A percentile compares a stretch with the other conserved stretches of the same genome.
These are phyloP conservation scores for Micropterix aruncella DNA, from an alignment of 2,888 invertebrate species.

Conservation along the genomic window DNA sequence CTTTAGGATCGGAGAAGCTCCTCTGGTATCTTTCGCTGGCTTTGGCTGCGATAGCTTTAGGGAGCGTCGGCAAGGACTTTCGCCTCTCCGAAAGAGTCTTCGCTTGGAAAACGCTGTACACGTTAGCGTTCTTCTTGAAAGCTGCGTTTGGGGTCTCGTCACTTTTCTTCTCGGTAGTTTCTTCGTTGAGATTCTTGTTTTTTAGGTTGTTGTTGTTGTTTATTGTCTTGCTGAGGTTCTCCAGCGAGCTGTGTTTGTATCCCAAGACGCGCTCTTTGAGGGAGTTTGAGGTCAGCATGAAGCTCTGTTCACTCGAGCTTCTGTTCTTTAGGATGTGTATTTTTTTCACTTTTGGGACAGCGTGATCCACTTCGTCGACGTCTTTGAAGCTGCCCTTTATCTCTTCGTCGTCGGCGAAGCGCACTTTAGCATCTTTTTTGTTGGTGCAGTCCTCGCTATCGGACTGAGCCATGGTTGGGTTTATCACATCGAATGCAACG, in stretches of 20 bases:
- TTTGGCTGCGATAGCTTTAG: constrained; percentile 26
- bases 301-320: constrained; percentile 36
- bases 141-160: constrained; percentile 20
- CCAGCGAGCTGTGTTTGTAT: constrained; percentile 26
- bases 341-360: constrained; percentile 31
- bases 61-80: constrained; percentile 26
- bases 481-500: too few species aligned
- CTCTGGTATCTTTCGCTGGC: constrained; percentile 20
- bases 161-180: constrained; percentile 21
- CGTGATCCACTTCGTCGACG: constrained; percentile 31
- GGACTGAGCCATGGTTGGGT: too few species aligned
- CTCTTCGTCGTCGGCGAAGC: constrained; percentile 35
- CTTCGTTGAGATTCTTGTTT: constrained; percentile 30
- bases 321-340: constrained; percentile 36
- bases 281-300: constrained; percentile 30
- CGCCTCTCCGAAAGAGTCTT: constrained; percentile 31
- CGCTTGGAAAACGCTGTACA: constrained; percentile 36
- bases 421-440: constrained; percentile 26
- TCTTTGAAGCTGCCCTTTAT: constrained; percentile 34
- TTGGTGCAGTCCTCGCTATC: constrained; percentile 21
- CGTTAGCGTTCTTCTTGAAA: constrained; percentile 35
- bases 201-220: constrained; percentile 27
- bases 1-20: constrained; percentile 25
- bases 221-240: constrained; percentile 18
- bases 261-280: constrained; percentile 25